Conservation (phyloP, 2,888 invertebrate genomes). For the Zygogramma bicolorata region DNA sequence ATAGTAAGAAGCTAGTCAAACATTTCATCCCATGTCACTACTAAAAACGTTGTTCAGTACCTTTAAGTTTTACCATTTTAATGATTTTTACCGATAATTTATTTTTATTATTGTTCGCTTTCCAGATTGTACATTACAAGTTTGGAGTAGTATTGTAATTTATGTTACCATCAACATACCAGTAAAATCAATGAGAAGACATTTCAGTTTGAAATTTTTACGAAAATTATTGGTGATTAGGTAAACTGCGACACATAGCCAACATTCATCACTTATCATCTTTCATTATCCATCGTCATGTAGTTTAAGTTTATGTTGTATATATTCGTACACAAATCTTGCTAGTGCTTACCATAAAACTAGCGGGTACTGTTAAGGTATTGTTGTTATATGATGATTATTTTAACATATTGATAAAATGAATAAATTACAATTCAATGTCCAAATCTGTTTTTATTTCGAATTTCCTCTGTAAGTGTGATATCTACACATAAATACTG, state of each 20-base stretch:
- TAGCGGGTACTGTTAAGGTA: slow-evolving; percentile 47
- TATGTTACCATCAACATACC: slow-evolving; percentile 40
- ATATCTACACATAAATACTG: no score
- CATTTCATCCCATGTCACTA: slow-evolving; percentile 42
- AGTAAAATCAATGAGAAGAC: slow-evolving; percentile 30
- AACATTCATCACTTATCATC: slow-evolving; percentile 22
- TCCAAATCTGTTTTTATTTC: background rate
- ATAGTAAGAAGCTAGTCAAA: slow-evolving; percentile 56
- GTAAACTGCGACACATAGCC: slow-evolving; percentile 7
- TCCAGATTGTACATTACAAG: slow-evolving; percentile 1
- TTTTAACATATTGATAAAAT: slow-evolving; percentile 39
- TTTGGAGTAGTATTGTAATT: slow-evolving; percentile 41
- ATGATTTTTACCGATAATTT: slow-evolving; percentile 40
- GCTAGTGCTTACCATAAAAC: slow-evolving; percentile 43
- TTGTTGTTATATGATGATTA: slow-evolving; percentile 50
- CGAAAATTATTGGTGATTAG: slow-evolving; percentile 6
- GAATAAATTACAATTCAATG: slow-evolving; percentile 43
- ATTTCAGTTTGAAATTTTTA: no score
- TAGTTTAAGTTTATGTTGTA: slow-evolving; percentile 28
- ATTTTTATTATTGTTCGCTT: slow-evolving; percentile 27
- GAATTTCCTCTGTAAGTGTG: background rate
- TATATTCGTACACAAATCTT: slow-evolving; percentile 41
- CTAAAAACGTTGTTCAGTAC: slow-evolving; percentile 30
- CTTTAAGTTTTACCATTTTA: slow-evolving; percentile 49
- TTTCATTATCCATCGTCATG: slow-evolving; percentile 21